These are phyloP conservation scores for Mustela nigripes DNA, from an alignment of 2,113 vertebrate genomes.

Conservation along the genomic window DNA sequence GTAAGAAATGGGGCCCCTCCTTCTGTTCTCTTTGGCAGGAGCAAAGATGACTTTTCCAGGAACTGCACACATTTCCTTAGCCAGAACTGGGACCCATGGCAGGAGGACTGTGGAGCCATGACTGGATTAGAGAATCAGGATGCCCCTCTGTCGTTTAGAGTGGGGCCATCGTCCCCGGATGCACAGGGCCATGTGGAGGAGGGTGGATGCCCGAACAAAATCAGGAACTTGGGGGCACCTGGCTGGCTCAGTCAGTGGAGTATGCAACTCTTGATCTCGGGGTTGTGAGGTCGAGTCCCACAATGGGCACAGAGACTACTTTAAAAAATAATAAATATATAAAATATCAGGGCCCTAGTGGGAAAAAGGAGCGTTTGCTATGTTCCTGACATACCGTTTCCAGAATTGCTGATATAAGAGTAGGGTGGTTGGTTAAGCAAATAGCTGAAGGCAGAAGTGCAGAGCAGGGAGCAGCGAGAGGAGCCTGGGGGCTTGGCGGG, in stretches of 20 bases:
- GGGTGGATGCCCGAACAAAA: neutral
- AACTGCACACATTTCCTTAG: neutral
- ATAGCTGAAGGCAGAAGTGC: neutral
- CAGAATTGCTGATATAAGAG: neutral
- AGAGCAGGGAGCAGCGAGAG: neutral
- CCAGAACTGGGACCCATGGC: neutral
- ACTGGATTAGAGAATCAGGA: neutral
- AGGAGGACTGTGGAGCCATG: neutral
- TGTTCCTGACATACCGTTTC: neutral
- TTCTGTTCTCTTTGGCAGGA: neutral
- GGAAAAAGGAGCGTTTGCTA: neutral
- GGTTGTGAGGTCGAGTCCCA: neutral
- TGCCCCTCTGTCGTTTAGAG: neutral
- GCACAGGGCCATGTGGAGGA: neutral
- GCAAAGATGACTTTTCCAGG: neutral
- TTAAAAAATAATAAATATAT: neutral
- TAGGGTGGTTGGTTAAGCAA: neutral
- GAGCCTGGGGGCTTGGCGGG: neutral
- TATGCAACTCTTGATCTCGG: neutral
- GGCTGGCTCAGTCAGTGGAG: neutral
- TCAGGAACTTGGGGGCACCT: fast-evolving
- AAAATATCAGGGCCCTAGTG: neutral
- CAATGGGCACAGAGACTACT: neutral
- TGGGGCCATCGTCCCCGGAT: neutral
- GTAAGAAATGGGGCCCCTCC: neutral